Evolutionary conservation across 2,888 invertebrate species (phyloP), one percentile per base, ranked within the genome.

Genomic region (Melinaea marsaeus): DNA sequence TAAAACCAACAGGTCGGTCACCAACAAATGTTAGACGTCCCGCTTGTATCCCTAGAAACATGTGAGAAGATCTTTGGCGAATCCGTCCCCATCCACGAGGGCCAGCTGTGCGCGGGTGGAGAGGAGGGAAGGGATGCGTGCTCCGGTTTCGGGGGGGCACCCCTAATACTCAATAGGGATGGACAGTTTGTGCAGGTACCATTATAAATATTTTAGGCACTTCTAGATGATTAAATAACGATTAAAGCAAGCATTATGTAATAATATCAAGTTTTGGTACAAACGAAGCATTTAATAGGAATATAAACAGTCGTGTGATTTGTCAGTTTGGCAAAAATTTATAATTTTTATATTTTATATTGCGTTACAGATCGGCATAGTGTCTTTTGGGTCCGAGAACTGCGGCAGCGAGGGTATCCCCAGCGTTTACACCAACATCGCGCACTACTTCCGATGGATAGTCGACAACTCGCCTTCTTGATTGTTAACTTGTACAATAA

Each of bases 321-420:
- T 22, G 1, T 22, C 22, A 22, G 22, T 22, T 37, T 37, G 2
- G 37, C 2, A 37, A 37, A 37, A 11, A 46, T n/a, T 4, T 0
- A 4, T 22, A 7, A 2, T 51, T 51, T 51, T 13, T 46, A 55
- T 55, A 42, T 47, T 37, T 11, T 35, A 58, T 45, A 45, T 32
- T 45, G 13, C n/a, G 5, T 2, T 86, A 69, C 75, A 95, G 95
- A 92, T 95, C 67, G 96, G 95, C 42, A 94, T 96, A 47, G 93
- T 96, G 69, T 95, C 95, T 0, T 95, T 95, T 72, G 96, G 96
- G 2, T 95, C 95, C 0, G 95, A 95, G 72, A 95, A 95, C 79
- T 95, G 95, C 74, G 94, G 95, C 34, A 93, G 93, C 32, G 88
- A 92, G 63, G 95, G 94, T 3, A 92, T 95, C 0, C 95, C 95